Conservation (phyloP, 2,797 vertebrate species). For the Diplodus sargus region DNA sequence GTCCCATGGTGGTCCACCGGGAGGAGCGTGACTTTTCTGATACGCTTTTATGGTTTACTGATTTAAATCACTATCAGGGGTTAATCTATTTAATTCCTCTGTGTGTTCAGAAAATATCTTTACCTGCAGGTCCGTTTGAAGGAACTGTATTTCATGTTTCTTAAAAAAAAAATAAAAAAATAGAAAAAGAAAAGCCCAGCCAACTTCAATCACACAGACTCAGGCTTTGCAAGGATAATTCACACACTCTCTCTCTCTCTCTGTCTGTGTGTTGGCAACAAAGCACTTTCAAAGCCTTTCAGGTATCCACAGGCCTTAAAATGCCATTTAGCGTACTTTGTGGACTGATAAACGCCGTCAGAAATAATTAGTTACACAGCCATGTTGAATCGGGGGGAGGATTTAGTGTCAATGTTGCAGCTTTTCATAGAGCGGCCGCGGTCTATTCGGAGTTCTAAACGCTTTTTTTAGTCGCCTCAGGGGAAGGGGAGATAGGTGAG, state of each 20-base stretch:
- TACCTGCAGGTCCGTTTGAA: slow-evolving; percentile 4
- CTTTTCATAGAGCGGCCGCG: slow-evolving; percentile 13
- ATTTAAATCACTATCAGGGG: slow-evolving; percentile 3
- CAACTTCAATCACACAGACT: slow-evolving; percentile 17
- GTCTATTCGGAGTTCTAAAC: not conserved
- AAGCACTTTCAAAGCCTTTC: not conserved
- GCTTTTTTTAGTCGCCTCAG: slow-evolving; percentile 12
- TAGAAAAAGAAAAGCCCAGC: not conserved
- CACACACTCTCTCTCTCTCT: no score
- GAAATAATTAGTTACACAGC: slow-evolving; percentile 8
- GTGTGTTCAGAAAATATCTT: slow-evolving; percentile 7
- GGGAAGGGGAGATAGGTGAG: slow-evolving; percentile 3
- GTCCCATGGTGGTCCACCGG: no score
- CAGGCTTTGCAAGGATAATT: not conserved
- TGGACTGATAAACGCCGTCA: not conserved
- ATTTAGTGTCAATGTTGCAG: slow-evolving; percentile 5
- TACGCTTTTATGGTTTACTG: slow-evolving; percentile 9
- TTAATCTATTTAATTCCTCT: slow-evolving; percentile 7
- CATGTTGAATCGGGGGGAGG: not conserved
- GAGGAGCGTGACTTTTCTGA: no score
- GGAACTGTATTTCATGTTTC: not conserved
- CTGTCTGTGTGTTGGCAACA: not conserved
- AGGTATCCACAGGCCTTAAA: slow-evolving; percentile 1
- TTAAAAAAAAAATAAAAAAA: not conserved
- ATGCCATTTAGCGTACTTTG: not conserved